Evolutionary conservation across 2,113 vertebrate genomes (phyloP).

Genomic region (Misgurnus anguillicaudatus): DNA sequence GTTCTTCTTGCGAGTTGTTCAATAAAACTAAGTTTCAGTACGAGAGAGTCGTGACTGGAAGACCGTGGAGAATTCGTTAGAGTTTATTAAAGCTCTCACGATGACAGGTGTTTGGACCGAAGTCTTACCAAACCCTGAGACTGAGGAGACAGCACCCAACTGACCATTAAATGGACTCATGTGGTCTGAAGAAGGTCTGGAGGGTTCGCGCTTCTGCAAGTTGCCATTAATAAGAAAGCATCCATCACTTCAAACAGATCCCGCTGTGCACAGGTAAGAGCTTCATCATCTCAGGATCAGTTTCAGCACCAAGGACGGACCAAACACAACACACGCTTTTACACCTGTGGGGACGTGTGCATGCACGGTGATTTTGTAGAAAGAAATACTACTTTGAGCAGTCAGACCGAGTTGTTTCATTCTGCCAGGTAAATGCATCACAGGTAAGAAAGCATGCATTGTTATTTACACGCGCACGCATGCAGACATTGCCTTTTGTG

Average conservation of each 20-base stretch:
- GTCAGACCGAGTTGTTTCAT: neutral
- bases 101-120: constrained; percentile 26
- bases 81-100: constrained; percentile 32
- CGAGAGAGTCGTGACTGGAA: constrained; percentile 19
- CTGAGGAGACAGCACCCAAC: constrained; percentile 13
- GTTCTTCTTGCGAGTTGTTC: neutral
- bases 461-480: neutral
- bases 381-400: neutral
- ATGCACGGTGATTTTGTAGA: constrained; percentile 1
- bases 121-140: constrained; percentile 18
- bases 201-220: neutral
- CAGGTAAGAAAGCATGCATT: constrained; percentile 29
- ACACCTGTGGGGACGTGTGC: constrained; percentile 15
- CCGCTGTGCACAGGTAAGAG: constrained; percentile 27
- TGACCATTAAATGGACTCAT: constrained; percentile 20
- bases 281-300: neutral
- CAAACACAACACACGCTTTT: constrained; percentile 47
- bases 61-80: constrained; percentile 27
- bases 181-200: constrained; percentile 15
- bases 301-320: constrained; percentile 77
- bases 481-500: neutral
- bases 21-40: constrained; percentile 16
- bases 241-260: constrained; percentile 6
- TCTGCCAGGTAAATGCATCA: neutral
- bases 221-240: constrained; percentile 20